Conservation (phyloP, 2,113 vertebrate genomes). For the Xenopus laevis region DNA sequence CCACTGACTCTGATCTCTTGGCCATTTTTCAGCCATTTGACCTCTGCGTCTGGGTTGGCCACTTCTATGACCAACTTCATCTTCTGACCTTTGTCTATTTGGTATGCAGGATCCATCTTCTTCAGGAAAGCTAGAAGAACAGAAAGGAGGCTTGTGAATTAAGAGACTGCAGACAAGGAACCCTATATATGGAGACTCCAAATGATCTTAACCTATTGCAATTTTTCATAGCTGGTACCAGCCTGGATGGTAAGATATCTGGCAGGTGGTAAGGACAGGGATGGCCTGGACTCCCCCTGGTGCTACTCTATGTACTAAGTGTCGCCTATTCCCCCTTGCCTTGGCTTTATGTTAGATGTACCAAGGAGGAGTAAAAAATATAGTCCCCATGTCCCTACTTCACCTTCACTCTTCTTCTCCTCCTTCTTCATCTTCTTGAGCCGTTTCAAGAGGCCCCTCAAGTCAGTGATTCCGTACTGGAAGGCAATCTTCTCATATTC, state of each 20-base stretch:
- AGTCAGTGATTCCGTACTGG: conserved; percentile 91
- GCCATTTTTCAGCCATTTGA: conserved; percentile 96
- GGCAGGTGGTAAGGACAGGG: too few species aligned
- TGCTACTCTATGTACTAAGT: too few species aligned
- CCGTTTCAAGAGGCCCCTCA: conserved; percentile 93
- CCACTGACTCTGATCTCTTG: conserved; percentile 87
- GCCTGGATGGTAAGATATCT: too few species aligned
- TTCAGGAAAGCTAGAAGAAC: conserved; percentile 77
- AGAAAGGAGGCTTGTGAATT: not conserved
- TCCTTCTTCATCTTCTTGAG: conserved; percentile 93
- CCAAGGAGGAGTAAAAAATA: too few species aligned
- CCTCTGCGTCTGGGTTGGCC: conserved; percentile 80
- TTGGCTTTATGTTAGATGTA: too few species aligned
- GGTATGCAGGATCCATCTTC: conserved; percentile 92
- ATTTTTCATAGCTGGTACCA: not conserved
- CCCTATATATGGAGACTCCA: not conserved
- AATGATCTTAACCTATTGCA: not conserved
- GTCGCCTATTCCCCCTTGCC: too few species aligned
- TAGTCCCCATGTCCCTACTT: conserved; percentile 21
- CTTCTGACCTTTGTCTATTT: conserved; percentile 90
- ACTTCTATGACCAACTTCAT: conserved; percentile 85
- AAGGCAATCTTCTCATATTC: conserved; percentile 96
- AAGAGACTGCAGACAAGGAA: not conserved
- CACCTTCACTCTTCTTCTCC: conserved; percentile 90
- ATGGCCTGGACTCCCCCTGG: too few species aligned